phyloP scores from a whole-genome alignment of 2,888 invertebrate genomes.

The Calliopum simillimum region DNA sequence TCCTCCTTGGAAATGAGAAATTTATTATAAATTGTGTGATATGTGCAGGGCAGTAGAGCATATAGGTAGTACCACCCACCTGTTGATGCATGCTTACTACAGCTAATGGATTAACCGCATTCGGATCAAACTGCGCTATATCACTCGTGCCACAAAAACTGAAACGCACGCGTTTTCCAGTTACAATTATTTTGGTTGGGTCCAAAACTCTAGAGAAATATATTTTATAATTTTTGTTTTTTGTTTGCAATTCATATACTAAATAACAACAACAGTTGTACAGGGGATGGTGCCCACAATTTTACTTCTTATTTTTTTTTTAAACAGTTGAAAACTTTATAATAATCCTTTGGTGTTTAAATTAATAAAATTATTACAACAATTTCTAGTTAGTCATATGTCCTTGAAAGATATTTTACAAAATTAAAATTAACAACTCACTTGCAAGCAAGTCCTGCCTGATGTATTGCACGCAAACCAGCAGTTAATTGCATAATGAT shows the following conservation, averaged over 20 bases:
- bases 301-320: too few relatives aligned
- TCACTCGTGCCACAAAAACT: conserved; percentile 86
- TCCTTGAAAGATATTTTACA: not conserved
- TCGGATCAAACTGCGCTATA: conserved; percentile 81
- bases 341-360: not conserved
- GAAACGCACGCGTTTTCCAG: conserved; percentile 82
- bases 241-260: conserved; percentile 10
- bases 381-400: not conserved
- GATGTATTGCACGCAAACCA: conserved; percentile 91
- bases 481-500: conserved; percentile 95
- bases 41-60: not conserved
- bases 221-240: conserved; percentile 23
- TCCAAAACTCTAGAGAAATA: conserved; percentile 78
- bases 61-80: conserved; percentile 50
- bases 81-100: conserved; percentile 79
- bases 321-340: conserved; percentile 14
- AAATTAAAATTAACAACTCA: conserved; percentile 52
- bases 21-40: not conserved
- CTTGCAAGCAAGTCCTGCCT: conserved; percentile 74
- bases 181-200: conserved; percentile 90
- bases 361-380: not conserved
- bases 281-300: conserved; percentile 27
- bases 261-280: conserved; percentile 30
- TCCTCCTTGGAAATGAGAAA: conserved; percentile 75
- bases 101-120: conserved; percentile 74